phyloP scores from a whole-genome alignment of 2,797 vertebrate species.

The Anolis apletophallus region DNA sequence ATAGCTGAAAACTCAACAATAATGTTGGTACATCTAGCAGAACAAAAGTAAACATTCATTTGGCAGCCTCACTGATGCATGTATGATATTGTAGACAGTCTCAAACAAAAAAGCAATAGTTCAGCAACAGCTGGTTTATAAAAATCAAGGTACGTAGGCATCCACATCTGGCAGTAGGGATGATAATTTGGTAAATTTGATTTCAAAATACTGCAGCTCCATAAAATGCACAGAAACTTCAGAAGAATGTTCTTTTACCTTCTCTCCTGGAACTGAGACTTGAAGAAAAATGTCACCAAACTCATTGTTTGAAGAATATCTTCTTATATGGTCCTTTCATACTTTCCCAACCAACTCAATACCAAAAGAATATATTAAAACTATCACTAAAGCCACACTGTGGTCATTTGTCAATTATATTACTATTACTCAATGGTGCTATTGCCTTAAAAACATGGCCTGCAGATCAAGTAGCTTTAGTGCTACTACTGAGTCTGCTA shows the following conservation, averaged over 20 bases:
- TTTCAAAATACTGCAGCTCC: slow-evolving; percentile 10
- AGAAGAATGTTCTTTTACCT: not conserved
- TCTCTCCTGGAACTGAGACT: not conserved
- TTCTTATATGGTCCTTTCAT: not conserved
- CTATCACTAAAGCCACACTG: not conserved
- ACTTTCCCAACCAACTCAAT: not conserved
- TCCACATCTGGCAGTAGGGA: not conserved
- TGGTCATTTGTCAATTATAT: not conserved
- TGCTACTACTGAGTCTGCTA: not conserved
- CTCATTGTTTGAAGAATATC: not conserved
- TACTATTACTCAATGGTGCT: not conserved
- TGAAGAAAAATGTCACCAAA: not conserved
- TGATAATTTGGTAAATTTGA: slow-evolving; percentile 11
- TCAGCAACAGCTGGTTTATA: slow-evolving; percentile 27
- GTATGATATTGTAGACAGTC: not conserved
- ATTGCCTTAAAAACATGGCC: not conserved
- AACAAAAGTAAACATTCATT: not conserved
- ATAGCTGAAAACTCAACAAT: not conserved
- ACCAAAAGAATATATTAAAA: not conserved
- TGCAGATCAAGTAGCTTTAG: not conserved
- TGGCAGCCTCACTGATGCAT: not conserved
- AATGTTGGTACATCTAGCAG: not conserved
- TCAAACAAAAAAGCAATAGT: not conserved
- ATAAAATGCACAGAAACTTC: slow-evolving; percentile 5
- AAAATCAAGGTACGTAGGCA: not conserved